Evolutionary conservation across 1,140 invertebrate species (phyloP), one percentile per base, ranked within the genome.

Genomic region (Drosophila repletoides): DNA sequence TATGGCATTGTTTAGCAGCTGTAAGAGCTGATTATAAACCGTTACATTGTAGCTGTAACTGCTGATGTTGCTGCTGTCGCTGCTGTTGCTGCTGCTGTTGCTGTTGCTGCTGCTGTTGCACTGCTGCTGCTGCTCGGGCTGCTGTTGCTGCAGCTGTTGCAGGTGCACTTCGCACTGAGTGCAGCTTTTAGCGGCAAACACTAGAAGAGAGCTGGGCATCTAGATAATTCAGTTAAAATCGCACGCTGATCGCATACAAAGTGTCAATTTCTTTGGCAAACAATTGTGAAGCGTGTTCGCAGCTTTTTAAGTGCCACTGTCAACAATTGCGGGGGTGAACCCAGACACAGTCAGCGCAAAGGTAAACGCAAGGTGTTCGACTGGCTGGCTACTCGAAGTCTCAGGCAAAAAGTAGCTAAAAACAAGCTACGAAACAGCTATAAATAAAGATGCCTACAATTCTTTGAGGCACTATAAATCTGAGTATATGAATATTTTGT

Each of bases 241-340:
- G 24, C 46, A 10, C 15, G 6, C 58, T 63, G 40, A 60, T 40
- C 51, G 22, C 29, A 38, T 36, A 17, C n/a, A 43, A 31, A 53
- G 70, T 74, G 79, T 46, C 60, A 83, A 83, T 83, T 74, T 29
- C 12, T 71, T 72, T 43, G 22, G 45, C 66, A 84, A 63, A 83
- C 72, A 83, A n/a, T n/a, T 2, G 26, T 6, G 65, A 76, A 77
- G 72, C 72, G 68, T 70, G 69, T 60, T 80, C 73, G 59, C 70
- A 48, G 52, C 48, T 75, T 73, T 72, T 22, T 51, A 73, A 84
- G 69, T 86, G 79, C 46, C 65, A 67, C 19, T 41, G 79, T 79
- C 65, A 84, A 83, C 51, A 76, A 10, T 2, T 22, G 31, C 15
- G 46, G 48, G 45, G 52, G 59, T 34, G 51, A 17, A 53, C 22